Base-by-base conservation (phyloP, 2,113 vertebrate genomes). In the Ploceus nigricollis region DNA sequence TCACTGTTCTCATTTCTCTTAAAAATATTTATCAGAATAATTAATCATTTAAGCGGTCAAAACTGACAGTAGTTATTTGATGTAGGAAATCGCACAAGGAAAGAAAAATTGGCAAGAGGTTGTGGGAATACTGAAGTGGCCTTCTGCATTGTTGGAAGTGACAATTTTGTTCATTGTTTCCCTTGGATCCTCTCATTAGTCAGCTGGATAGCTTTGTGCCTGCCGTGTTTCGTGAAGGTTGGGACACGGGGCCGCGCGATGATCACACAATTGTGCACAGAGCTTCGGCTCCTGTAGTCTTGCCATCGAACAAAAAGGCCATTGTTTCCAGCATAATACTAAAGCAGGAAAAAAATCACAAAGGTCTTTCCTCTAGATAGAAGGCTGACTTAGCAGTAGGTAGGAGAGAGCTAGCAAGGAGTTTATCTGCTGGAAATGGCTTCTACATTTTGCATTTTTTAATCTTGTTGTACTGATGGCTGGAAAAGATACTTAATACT, bases 221-320 rank as follows among this genome's bases (percentile, higher is more conserved):
- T 60, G 71, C 53, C 9, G 2, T 56, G 64, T 80, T 84, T 94
- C 24, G 3, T 69, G 48, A 64, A 79, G 61, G 89, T 97, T 98
- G 98, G 95, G 97, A 98, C 79, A 51, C 92, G 66, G 90, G 60
- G 72, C 81, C 0, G 19, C 4, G 5, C 54, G 33, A 91, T 96
- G 95, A 98, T 98, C 98, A 97, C 98, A 98, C 98, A 78, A 98
- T 98, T 98, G 98, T 98, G 91, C 96, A 1, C 35, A 3, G 79
- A 95, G 70, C 90, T 97, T 85, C 28, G 79, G 79, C 92, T 98
- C 91, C 95, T 95, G 77, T 94, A 72, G 93, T 94, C 95, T 88
- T 93, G 86, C 81, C 45, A 7, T 44, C 20, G 71, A 97, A 98
- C 96, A 98, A 97, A 97, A 95, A 95, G 88, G 45, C 93, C 94